These are phyloP conservation scores for Hydropsyche betteni DNA, from an alignment of 2,888 invertebrate genomes.

Conservation along the genomic window DNA sequence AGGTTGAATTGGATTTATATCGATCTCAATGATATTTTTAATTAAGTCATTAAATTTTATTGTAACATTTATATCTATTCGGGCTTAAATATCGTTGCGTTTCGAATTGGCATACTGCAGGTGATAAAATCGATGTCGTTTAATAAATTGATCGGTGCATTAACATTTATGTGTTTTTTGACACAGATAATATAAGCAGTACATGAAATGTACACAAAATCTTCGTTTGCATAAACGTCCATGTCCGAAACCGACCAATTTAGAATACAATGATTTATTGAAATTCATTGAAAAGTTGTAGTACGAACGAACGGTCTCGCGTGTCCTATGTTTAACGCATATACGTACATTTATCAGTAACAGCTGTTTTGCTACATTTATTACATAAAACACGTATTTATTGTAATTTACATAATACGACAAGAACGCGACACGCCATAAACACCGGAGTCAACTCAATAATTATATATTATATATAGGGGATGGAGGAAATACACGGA, in stretches of 20 bases:
- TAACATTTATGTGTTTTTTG: too few species aligned
- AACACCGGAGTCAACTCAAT: neutral
- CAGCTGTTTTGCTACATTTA: slow-evolving; percentile 15
- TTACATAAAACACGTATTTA: neutral
- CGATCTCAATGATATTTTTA: too few species aligned
- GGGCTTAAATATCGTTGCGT: too few species aligned
- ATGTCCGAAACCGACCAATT: neutral
- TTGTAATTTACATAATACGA: too few species aligned
- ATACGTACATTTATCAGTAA: neutral
- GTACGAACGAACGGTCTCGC: neutral
- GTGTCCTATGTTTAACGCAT: neutral
- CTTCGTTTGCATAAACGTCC: neutral
- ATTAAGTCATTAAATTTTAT: too few species aligned
- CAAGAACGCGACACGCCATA: neutral
- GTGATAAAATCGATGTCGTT: too few species aligned
- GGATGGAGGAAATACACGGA: neutral
- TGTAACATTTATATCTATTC: too few species aligned
- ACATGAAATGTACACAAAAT: neutral
- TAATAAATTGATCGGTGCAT: too few species aligned
- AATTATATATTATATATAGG: neutral
- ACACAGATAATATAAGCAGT: too few species aligned
- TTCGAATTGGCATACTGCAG: too few species aligned
- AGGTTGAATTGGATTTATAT: too few species aligned
- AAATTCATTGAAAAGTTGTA: neutral
- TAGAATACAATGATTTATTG: slow-evolving; percentile 22